Percentiles rank a stretch among this genome's conserved stretches.
phyloP scores from a whole-genome alignment of 2,113 vertebrate species.

The Cavia aperea region DNA sequence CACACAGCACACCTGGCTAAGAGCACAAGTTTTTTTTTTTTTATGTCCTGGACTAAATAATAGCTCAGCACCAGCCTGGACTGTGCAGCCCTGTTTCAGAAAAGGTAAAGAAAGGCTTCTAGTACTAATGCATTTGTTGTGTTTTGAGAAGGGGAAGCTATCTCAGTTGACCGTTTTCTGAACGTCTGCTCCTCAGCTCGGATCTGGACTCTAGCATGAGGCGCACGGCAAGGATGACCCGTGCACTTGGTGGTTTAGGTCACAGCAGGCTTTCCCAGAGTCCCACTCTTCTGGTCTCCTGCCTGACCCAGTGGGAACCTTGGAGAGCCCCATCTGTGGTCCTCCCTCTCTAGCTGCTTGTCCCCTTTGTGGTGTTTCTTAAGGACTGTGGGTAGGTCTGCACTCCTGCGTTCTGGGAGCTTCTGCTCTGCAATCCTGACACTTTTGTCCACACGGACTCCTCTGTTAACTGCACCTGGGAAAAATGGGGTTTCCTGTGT shows the following conservation, averaged over 20 bases:
- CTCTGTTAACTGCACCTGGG: background rate
- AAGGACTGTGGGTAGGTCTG: background rate
- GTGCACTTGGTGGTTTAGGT: background rate
- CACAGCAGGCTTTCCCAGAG: background rate
- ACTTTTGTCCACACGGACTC: background rate
- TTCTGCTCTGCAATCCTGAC: background rate
- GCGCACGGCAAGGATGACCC: background rate
- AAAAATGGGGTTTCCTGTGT: no score
- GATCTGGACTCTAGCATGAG: background rate
- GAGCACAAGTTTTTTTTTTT: background rate
- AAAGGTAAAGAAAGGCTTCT: background rate
- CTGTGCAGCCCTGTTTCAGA: background rate
- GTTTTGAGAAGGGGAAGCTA: background rate
- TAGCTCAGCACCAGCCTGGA: background rate
- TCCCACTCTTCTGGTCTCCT: rapidly evolving
- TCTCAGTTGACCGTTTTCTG: background rate
- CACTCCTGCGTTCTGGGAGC: background rate
- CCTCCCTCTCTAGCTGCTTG: background rate
- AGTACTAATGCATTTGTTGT: background rate
- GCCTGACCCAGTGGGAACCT: background rate
- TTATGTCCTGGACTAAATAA: no score
- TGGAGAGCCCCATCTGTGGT: background rate
- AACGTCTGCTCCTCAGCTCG: background rate
- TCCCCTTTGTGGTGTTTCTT: background rate
- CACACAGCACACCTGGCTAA: background rate